These are phyloP conservation scores for Dicaeum eximium DNA, from an alignment of 2,113 vertebrate species.

Conservation along the genomic window DNA sequence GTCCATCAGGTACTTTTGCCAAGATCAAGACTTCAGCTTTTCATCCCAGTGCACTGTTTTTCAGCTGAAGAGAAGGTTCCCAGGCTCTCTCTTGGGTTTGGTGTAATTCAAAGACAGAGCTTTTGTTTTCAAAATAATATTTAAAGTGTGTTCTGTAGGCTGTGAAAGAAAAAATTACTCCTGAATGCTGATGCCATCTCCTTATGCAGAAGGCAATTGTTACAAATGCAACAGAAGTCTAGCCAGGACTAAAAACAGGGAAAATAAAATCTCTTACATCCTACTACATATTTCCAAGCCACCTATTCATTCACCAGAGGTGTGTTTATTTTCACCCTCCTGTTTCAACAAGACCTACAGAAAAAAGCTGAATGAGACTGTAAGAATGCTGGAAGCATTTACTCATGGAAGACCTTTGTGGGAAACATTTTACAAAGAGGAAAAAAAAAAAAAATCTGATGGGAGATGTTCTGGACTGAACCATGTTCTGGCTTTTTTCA, in stretches of 20 bases:
- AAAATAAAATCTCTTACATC: background rate
- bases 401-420: background rate
- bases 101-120: background rate
- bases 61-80: background rate
- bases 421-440: background rate
- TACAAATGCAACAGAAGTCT: background rate
- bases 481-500: background rate
- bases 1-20: background rate
- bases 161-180: background rate
- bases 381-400: background rate
- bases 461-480: background rate
- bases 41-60: background rate
- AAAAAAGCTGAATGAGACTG: background rate
- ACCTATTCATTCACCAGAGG: background rate
- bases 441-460: background rate
- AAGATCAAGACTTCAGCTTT: background rate
- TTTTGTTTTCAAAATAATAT: background rate
- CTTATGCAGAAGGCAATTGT: background rate
- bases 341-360: background rate
- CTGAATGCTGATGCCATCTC: background rate
- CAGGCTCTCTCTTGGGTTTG: background rate
- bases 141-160: background rate
- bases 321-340: background rate
- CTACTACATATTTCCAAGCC: background rate
- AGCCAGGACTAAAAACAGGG: background rate